phyloP scores from a whole-genome alignment of 2,797 vertebrate species.

The Myiothlypis chrysogaster region DNA sequence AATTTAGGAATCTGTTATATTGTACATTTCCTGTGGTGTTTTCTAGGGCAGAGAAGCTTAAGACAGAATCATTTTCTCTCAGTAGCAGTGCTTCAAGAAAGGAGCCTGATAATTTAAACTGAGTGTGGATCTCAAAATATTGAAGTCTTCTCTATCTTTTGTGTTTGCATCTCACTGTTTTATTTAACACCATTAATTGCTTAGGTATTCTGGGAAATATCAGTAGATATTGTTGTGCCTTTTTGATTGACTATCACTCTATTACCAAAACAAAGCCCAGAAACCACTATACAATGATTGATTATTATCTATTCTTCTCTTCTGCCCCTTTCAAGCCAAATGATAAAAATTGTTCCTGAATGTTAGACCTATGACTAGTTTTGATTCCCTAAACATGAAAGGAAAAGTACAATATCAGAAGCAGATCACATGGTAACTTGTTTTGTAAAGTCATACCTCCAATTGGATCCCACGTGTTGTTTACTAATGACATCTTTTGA shows the following conservation, averaged over 20 bases:
- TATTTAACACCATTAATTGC: background rate
- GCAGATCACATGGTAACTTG: background rate
- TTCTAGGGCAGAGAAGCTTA: background rate
- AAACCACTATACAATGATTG: background rate
- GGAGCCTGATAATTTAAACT: background rate
- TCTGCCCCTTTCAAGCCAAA: background rate
- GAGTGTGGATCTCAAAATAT: fast-evolving
- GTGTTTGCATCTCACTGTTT: background rate
- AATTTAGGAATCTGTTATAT: background rate
- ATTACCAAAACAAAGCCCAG: background rate
- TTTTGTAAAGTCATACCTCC: background rate
- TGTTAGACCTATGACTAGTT: background rate
- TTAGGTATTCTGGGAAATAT: background rate
- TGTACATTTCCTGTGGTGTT: background rate
- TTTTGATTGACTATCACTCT: background rate
- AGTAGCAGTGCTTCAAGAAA: background rate
- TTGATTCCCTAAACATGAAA: background rate
- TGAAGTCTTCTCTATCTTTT: background rate
- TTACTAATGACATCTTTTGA: background rate
- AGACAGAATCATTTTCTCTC: background rate
- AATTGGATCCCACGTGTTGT: background rate
- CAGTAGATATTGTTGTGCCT: background rate
- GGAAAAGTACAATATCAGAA: background rate
- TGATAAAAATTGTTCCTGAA: fast-evolving
- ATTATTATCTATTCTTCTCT: background rate